Base-by-base conservation (phyloP, 2,113 vertebrate species). In the Polypterus senegalus region DNA sequence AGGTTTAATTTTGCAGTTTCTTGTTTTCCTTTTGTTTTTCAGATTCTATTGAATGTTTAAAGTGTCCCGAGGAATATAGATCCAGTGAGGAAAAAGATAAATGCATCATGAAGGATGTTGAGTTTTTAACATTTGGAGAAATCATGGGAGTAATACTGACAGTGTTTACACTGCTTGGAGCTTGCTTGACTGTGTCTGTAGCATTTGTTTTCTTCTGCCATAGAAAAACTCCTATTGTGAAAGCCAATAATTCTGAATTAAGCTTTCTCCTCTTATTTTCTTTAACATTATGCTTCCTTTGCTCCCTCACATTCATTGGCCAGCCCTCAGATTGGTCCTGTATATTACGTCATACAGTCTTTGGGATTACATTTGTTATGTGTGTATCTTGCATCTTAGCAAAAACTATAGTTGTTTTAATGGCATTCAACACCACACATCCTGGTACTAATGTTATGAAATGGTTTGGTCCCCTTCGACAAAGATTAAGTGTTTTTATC, bases 301-400 rank as follows among this genome's bases (percentile, higher is more conserved):
- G 66, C n/a, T 61, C 52, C 8, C 45, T 67, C 46, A 52, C 60
- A 11, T 67, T 64, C 46, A 64, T 67, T 67, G 66, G 66, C 10
- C 57, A 49, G 9, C 66, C 62, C 3, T 48, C 49, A 10, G 54
- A 47, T 9, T 60, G 53, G 62, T 57, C 58, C n/a, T 67, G 66
- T 55, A 56, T 63, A 48, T 46, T 67, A 9, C 47, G 62, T 8
- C 62, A 67, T 46, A 44, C 58, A 11, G 11, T 59, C n/a, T 64
- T 67, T 47, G 58, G 62, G 8, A 64, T 61, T 9, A 57, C 10
- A 27, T 67, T 67, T 52, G 47, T 59, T 46, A 49, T 61, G 46
- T 60, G 61, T 6, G 54, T 67, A 7, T 64, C 66, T 9, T 67
- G 61, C 44, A 7, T 67, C 45, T 53, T 67, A 27, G 59, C 57